Conservation (phyloP, 1,140 invertebrate genomes). For the Lordiphosa stackelbergi region DNA sequence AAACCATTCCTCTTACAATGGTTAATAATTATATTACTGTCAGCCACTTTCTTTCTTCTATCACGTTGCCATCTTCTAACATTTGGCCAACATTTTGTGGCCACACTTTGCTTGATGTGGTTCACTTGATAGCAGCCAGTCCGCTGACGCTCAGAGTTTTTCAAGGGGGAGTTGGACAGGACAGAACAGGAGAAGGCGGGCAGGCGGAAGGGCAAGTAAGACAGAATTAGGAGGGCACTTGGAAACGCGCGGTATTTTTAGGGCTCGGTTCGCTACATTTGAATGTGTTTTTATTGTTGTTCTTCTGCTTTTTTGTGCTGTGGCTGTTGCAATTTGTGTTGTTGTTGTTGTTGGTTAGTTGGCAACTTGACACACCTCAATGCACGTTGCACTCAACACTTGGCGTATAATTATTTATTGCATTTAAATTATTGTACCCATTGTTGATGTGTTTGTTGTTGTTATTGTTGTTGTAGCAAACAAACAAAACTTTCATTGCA, state of each 20-base stretch:
- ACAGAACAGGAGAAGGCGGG: background rate
- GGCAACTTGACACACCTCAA: slow-evolving; percentile 69
- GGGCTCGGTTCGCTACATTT: slow-evolving; percentile 5
- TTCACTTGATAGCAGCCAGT: slow-evolving; percentile 7
- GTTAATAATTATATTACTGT: background rate
- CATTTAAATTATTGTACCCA: slow-evolving; percentile 73
- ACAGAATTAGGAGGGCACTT: slow-evolving; percentile 8
- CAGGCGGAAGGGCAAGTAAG: slow-evolving; percentile 1
- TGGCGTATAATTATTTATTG: slow-evolving; percentile 76
- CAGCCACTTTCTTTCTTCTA: background rate
- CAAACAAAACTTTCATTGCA: slow-evolving; percentile 55
- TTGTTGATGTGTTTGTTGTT: slow-evolving; percentile 47
- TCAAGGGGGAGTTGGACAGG: background rate
- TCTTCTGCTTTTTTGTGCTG: slow-evolving; percentile 46
- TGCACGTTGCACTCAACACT: slow-evolving; percentile 72
- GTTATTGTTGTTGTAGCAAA: slow-evolving; percentile 30
- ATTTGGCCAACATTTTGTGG: slow-evolving; percentile 16
- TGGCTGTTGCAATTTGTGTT: slow-evolving; percentile 29
- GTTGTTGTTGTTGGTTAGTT: slow-evolving; percentile 45
- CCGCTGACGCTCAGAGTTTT: background rate
- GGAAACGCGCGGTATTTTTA: background rate
- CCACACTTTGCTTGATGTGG: slow-evolving; percentile 18
- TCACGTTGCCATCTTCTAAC: slow-evolving; percentile 19
- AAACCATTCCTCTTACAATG: background rate
- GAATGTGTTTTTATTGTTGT: slow-evolving; percentile 19